Evolutionary conservation across 2,888 invertebrate genomes (phyloP).

Genomic region (Hedychridium roseum): DNA sequence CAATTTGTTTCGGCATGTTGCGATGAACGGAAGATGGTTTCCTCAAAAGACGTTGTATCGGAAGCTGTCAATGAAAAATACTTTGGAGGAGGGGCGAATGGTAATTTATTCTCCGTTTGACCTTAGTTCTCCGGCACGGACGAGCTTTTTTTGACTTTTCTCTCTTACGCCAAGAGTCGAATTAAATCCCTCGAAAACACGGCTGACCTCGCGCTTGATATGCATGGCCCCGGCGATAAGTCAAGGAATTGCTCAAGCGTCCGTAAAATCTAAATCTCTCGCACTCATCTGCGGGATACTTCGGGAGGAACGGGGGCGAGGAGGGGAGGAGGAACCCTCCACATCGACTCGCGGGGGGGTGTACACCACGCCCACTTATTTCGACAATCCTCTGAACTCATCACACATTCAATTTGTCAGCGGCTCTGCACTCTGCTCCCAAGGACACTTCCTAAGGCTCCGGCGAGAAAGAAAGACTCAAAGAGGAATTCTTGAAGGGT

Average conservation of each 20-base stretch:
- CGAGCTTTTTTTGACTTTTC: neutral
- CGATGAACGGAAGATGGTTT: too few species aligned
- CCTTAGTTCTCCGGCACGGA: too few species aligned
- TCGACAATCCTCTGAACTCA: slow-evolving; percentile 54
- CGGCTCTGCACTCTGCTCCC: slow-evolving; percentile 22
- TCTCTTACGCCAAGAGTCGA: neutral
- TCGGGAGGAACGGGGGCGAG: too few species aligned
- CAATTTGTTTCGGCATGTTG: too few species aligned
- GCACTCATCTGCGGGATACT: slow-evolving; percentile 42
- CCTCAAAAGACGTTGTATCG: too few species aligned
- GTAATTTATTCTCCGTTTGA: too few species aligned
- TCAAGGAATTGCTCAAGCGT: slow-evolving; percentile 52
- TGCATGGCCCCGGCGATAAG: slow-evolving; percentile 44
- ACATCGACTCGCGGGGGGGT: slow-evolving; percentile 21
- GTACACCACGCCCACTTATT: slow-evolving; percentile 47
- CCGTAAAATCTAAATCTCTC: slow-evolving; percentile 55
- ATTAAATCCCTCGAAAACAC: neutral
- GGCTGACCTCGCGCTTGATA: slow-evolving; percentile 33
- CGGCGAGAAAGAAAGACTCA: too few species aligned
- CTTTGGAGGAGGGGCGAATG: too few species aligned
- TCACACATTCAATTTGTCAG: slow-evolving; percentile 59
- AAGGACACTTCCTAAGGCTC: too few species aligned
- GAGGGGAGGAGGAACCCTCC: too few species aligned
- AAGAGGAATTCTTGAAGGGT: too few species aligned
- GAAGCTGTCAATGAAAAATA: too few species aligned